These are phyloP conservation scores for Galerucella pusilla DNA, from an alignment of 2,888 invertebrate genomes.

Conservation along the genomic window DNA sequence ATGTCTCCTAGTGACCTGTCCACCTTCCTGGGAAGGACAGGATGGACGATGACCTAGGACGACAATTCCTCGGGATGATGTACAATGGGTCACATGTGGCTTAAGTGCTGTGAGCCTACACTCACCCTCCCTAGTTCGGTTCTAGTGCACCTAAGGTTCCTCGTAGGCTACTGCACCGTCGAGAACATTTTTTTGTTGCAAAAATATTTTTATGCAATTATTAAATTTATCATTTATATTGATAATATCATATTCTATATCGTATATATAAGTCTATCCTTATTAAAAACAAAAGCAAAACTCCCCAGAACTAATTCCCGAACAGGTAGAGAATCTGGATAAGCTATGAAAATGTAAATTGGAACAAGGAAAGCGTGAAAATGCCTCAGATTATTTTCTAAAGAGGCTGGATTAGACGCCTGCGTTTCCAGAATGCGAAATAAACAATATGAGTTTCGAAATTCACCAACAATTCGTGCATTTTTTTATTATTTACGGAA, in stretches of 20 bases:
- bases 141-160: no score
- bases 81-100: no score
- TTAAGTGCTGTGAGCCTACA: no score
- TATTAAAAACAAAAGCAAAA: conserved; percentile 23
- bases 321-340: conserved; percentile 58
- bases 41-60: no score
- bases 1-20: no score
- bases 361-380: conserved; percentile 40
- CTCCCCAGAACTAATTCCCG: conserved; percentile 49
- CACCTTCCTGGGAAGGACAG: no score
- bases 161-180: no score
- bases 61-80: no score
- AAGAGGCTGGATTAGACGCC: conserved; percentile 53
- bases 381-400: conserved; percentile 56
- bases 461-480: conserved; percentile 14
- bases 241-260: not conserved
- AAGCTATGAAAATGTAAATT: conserved; percentile 58
- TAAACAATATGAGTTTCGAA: conserved; percentile 33
- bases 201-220: no score
- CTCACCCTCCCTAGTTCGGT: no score
- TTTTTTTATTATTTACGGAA: conserved; percentile 1
- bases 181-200: no score
- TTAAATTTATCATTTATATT: no score
- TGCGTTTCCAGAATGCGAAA: conserved; percentile 48
- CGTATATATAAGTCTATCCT: not conserved